These are phyloP conservation scores for Burhinus oedicnemus DNA, from an alignment of 2,113 vertebrate genomes.

Conservation along the genomic window DNA sequence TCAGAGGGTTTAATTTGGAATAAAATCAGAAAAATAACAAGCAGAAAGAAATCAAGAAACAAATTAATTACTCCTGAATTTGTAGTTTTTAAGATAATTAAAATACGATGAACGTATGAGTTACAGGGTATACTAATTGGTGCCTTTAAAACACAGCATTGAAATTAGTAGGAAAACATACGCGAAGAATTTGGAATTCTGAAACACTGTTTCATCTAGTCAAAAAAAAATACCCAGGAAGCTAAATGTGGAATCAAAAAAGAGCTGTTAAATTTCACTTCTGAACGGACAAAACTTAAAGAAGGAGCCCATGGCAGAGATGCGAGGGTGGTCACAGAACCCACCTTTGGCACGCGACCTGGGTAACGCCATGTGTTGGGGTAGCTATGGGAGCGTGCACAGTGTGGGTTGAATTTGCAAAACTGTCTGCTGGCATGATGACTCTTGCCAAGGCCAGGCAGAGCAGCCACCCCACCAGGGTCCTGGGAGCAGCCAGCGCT, in stretches of 20 bases:
- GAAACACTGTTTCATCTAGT: background rate
- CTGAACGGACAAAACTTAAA: background rate
- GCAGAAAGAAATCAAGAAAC: background rate
- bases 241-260: background rate
- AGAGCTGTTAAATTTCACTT: background rate
- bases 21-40: background rate
- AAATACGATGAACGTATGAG: background rate
- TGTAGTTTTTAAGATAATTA: background rate
- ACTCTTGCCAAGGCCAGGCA: background rate
- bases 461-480: background rate
- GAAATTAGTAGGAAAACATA: background rate
- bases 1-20: background rate
- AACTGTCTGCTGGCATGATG: background rate
- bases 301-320: background rate
- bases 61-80: background rate
- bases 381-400: accelerated
- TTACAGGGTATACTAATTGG: background rate
- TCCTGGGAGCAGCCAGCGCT: accelerated
- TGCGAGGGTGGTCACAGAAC: background rate
- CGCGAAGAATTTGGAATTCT: background rate
- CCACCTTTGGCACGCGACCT: background rate
- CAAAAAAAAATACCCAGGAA: background rate
- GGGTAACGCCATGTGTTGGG: background rate
- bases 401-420: background rate
- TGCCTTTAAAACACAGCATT: background rate